phyloP scores from a whole-genome alignment of 2,113 vertebrate genomes.

The Varanus komodoensis region DNA sequence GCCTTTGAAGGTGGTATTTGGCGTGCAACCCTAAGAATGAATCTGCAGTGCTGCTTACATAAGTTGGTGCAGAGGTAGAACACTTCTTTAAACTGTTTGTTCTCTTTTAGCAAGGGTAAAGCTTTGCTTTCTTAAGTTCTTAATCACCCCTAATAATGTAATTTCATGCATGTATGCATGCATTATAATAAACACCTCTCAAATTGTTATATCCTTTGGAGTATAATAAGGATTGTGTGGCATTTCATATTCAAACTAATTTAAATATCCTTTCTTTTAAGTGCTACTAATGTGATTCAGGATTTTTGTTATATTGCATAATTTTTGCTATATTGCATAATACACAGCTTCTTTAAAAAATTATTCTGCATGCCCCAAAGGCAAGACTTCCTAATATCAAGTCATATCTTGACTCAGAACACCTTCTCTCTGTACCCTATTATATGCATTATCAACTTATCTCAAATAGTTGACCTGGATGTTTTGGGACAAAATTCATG shows the following conservation, averaged over 20 bases:
- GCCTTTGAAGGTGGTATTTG: neutral
- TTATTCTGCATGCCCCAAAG: neutral
- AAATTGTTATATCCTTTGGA: neutral
- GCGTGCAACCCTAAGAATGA: neutral
- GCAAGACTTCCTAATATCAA: neutral
- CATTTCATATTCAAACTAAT: neutral
- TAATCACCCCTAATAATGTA: slow-evolving; percentile 20
- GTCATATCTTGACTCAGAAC: neutral
- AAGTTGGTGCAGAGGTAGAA: neutral
- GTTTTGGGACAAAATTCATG: neutral
- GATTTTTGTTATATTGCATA: neutral
- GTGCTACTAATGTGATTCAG: neutral
- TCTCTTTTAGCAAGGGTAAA: neutral
- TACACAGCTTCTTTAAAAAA: neutral
- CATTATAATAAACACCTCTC: slow-evolving; percentile 10
- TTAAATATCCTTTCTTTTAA: neutral
- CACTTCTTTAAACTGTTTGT: neutral
- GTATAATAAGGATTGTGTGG: neutral
- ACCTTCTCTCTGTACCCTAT: neutral
- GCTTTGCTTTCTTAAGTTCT: slow-evolving; percentile 9
- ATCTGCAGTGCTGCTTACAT: neutral
- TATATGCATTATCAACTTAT: neutral
- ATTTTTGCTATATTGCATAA: neutral
- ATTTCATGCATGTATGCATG: slow-evolving; percentile 10
- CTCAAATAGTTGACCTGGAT: neutral